Base-by-base conservation (phyloP, 2,888 invertebrate genomes). In the Harpagoxenus sublaevis region DNA sequence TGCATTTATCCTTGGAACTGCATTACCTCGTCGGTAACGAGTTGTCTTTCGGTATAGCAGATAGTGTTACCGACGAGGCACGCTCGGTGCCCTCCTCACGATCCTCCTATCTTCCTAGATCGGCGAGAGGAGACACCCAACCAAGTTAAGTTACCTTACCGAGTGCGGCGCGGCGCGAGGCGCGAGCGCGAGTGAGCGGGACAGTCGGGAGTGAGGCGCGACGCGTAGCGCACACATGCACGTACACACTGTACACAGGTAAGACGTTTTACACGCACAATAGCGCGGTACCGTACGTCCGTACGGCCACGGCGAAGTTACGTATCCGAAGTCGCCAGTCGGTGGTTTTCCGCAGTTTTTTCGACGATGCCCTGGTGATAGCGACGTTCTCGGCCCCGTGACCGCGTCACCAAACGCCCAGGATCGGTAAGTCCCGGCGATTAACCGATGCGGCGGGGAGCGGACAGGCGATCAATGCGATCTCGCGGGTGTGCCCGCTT, bases 341-440 rank as follows among this genome's bases (percentile, higher is more conserved):
- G 90, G 93, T 94, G 92, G 93, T 92, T 35, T 81, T 28, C 66
- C 51, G 75, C 9, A 28, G 57, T 70, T 92, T 92, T 31, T 91
- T 89, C 89, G 88, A 93, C 89, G 90, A 93, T 93, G 92, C 89
- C 85, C 89, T 93, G 91, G 92, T 92, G 91, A 87, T 84, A 89
- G 88, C 68, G 73, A 83, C 85, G 71, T 79, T 87, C 75, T 84
- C 68, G 63, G 83, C 78, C 75, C 84, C 39, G 71, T 86, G 87
- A 88, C 84, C 31, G 77, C 77, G 48, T 84, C 65, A 65, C 45
- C 84, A 87, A 84, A 85, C 84, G 81, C 89, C 39, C 85, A 71
- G 28, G 86, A 90, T 86, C 89, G 92, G 92, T 92, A 87, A 91
- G 91, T 86, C 74, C 2, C 48, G 48, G 48, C 15, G 48, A 42